Conservation (phyloP, 2,113 vertebrate species). For the Pomatostomus ruficeps region DNA sequence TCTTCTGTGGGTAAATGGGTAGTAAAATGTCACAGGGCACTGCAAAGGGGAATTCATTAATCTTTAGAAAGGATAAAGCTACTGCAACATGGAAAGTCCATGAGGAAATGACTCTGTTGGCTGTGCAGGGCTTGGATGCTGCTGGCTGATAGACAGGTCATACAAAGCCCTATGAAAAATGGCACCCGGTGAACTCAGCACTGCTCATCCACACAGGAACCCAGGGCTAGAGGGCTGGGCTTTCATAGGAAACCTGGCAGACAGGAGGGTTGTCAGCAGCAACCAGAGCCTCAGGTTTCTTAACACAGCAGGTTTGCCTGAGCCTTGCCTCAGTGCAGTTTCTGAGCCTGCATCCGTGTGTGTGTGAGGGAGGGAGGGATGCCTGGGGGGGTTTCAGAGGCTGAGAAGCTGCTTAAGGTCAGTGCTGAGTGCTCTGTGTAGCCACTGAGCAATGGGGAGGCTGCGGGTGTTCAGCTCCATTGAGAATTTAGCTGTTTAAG, state of each 20-base stretch:
- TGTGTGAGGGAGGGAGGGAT: background rate
- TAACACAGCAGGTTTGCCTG: background rate
- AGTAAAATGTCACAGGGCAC: background rate
- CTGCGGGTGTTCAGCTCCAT: background rate
- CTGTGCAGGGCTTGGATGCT: background rate
- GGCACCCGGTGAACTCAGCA: background rate
- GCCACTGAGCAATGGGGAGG: background rate
- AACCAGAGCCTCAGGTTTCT: background rate
- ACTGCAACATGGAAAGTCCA: background rate
- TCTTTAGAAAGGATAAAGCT: background rate
- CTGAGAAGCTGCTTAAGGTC: background rate
- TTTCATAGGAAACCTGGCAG: background rate
- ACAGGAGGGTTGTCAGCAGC: background rate
- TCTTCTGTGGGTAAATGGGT: background rate
- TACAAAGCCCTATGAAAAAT: background rate
- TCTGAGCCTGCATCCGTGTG: rapidly evolving
- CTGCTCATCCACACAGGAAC: background rate
- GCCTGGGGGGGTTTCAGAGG: background rate
- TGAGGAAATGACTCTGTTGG: background rate
- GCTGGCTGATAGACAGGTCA: background rate
- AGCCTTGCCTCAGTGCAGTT: rapidly evolving
- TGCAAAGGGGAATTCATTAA: background rate
- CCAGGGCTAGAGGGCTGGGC: background rate
- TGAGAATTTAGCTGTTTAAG: background rate
- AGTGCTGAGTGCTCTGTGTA: background rate